Conservation (phyloP, 1,140 invertebrate genomes). For the Drosophila teissieri region DNA sequence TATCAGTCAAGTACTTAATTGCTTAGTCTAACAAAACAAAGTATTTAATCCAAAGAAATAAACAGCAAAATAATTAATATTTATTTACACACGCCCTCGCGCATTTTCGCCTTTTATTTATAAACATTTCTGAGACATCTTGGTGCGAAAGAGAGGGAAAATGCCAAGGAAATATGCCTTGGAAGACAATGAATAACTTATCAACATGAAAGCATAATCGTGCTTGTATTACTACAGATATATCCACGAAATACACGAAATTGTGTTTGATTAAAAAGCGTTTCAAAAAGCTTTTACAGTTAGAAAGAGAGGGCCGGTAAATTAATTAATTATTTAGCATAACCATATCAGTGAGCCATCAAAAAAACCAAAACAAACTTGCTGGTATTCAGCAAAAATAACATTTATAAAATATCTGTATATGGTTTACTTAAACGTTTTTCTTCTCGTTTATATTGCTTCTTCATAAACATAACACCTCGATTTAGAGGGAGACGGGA, state of each 20-base stretch:
- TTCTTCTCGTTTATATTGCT: neutral
- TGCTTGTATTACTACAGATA: neutral
- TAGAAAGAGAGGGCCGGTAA: neutral
- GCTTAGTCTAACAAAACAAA: no score
- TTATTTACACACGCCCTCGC: neutral
- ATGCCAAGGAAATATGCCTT: neutral
- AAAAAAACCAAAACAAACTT: neutral
- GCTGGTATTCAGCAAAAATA: no score
- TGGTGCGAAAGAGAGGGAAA: neutral
- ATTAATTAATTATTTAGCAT: neutral
- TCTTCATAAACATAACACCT: neutral
- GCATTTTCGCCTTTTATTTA: slow-evolving; percentile 1
- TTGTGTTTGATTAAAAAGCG: neutral
- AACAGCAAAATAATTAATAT: neutral
- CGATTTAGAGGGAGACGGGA: slow-evolving; percentile 15
- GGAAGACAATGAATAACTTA: neutral
- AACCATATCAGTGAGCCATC: neutral
- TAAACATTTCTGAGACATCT: neutral
- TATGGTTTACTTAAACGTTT: no score
- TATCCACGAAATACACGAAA: neutral
- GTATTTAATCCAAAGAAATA: neutral
- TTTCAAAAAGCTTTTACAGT: neutral
- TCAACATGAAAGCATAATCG: slow-evolving; percentile 5
- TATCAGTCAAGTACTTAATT: no score
- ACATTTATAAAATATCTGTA: neutral